phyloP scores from a whole-genome alignment of 2,797 vertebrate genomes.

The Pogonophryne albipinna region DNA sequence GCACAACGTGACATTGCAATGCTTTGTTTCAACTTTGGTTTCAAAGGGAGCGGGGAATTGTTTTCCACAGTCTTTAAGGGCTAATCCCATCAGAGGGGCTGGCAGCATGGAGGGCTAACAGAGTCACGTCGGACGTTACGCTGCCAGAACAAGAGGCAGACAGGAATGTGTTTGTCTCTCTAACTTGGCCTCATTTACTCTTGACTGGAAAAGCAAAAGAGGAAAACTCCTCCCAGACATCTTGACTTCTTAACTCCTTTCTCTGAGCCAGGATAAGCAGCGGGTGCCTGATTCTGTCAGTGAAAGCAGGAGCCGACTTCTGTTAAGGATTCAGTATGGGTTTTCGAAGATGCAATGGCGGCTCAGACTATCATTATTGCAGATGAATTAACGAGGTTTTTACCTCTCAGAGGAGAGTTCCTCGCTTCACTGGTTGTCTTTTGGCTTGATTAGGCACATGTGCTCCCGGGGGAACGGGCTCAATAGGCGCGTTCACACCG shows the following conservation, averaged over 20 bases:
- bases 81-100: slow-evolving; percentile 79
- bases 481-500: no score
- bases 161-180: slow-evolving; percentile 81
- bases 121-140: slow-evolving; percentile 65
- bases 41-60: slow-evolving; percentile 68
- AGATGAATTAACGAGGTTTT: slow-evolving; percentile 74
- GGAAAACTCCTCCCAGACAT: slow-evolving; percentile 56
- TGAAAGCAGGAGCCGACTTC: slow-evolving; percentile 47
- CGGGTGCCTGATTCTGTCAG: slow-evolving; percentile 28
- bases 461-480: slow-evolving; percentile 66
- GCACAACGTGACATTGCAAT: slow-evolving; percentile 44
- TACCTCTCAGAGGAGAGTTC: slow-evolving; percentile 68
- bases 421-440: slow-evolving; percentile 68
- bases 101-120: slow-evolving; percentile 68
- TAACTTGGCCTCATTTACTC: slow-evolving; percentile 68
- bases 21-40: slow-evolving; percentile 71
- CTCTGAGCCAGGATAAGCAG: slow-evolving; percentile 42
- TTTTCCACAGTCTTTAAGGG: slow-evolving; percentile 75
- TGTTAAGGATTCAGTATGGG: slow-evolving; percentile 57
- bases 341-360: slow-evolving; percentile 51
- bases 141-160: slow-evolving; percentile 72
- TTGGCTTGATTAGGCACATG: slow-evolving; percentile 74
- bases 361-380: slow-evolving; percentile 70
- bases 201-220: slow-evolving; percentile 58
- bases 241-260: slow-evolving; percentile 65